These are phyloP conservation scores for Meteorus colon DNA, from an alignment of 2,888 invertebrate genomes.

Conservation along the genomic window DNA sequence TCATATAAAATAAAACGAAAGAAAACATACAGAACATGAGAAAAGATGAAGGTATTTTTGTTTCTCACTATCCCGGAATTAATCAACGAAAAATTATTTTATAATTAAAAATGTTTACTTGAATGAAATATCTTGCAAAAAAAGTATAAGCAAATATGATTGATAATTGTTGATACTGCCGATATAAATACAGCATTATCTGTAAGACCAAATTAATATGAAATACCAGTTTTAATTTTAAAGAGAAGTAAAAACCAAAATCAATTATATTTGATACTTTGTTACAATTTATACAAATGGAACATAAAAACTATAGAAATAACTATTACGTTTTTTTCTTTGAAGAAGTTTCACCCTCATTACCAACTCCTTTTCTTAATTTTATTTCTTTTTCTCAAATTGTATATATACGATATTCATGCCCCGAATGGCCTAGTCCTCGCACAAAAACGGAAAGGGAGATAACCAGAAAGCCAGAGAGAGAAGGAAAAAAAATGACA, in stretches of 20 bases:
- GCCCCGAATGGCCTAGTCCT: not conserved
- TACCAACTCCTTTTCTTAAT: not conserved
- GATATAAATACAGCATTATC: not conserved
- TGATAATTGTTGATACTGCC: slow-evolving; percentile 10
- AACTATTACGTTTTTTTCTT: slow-evolving; percentile 22
- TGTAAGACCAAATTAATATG: slow-evolving; percentile 9
- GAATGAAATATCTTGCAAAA: slow-evolving; percentile 7
- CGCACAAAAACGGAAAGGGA: not conserved
- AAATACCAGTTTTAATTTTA: slow-evolving; percentile 15
- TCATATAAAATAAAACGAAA: not conserved
- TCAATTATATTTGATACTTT: slow-evolving; percentile 60
- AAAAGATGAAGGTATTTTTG: not conserved
- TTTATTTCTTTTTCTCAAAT: not conserved
- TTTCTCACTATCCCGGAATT: not conserved
- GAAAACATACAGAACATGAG: too few species aligned
- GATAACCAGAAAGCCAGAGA: not conserved
- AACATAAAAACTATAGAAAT: slow-evolving; percentile 53
- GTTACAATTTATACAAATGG: slow-evolving; percentile 56
- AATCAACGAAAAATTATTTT: not conserved
- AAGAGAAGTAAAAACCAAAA: slow-evolving; percentile 27
- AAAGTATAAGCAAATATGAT: not conserved
- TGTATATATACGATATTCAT: not conserved
- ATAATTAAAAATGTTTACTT: slow-evolving; percentile 11
- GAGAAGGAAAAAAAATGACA: not conserved
- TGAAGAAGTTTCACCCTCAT: slow-evolving; percentile 9